Conservation (phyloP, 1,140 invertebrate genomes). For the Bombus confusus region DNA sequence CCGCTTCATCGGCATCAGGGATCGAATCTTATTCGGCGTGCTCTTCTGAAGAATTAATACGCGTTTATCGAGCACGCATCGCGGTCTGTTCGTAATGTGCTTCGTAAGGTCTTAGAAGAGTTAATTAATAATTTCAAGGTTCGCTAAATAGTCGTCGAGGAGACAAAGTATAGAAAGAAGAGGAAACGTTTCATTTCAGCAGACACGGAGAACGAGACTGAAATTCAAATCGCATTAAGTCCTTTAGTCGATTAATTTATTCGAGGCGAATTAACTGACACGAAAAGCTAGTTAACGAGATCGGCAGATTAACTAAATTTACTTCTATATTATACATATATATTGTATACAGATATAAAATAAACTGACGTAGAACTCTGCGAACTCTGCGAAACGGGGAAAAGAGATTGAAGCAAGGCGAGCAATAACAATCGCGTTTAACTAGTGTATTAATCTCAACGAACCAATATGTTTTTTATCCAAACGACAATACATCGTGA, state of each 20-base stretch:
- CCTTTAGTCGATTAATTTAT: constrained; percentile 51
- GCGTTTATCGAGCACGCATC: constrained; percentile 1
- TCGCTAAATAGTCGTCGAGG: background rate
- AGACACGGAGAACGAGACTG: constrained; percentile 45
- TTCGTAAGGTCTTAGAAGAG: background rate
- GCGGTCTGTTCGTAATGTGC: background rate
- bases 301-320: constrained; percentile 7
- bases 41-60: background rate
- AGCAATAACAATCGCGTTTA: constrained; percentile 15
- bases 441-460: constrained; percentile 14
- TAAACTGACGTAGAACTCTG: background rate
- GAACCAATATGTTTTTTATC: constrained; percentile 50
- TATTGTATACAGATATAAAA: background rate
- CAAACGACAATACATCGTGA: constrained; percentile 39
- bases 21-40: constrained; percentile 20
- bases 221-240: constrained; percentile 18
- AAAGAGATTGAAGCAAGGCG: background rate
- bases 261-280: background rate
- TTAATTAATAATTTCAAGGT: constrained; percentile 2
- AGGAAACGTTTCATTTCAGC: background rate
- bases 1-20: background rate
- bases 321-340: constrained; percentile 13
- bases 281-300: background rate
- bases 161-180: background rate
- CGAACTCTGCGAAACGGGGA: background rate